Evolutionary conservation across 2,113 vertebrate species (phyloP).

Genomic region (Mugil cephalus): DNA sequence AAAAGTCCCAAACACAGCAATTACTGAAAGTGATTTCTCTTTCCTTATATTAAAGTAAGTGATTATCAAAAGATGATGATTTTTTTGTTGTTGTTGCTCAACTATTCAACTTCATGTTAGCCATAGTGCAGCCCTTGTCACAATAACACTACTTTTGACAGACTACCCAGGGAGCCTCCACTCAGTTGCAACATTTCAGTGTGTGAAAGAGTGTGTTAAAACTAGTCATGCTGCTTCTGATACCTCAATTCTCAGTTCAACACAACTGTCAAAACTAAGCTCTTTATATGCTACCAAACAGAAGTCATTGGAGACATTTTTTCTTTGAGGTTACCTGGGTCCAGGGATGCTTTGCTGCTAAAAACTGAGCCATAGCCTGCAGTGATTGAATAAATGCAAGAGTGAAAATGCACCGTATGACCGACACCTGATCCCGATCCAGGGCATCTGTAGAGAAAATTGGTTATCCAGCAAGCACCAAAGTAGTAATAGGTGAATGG

Average conservation of each 20-base stretch:
- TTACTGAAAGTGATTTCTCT: too few relatives aligned
- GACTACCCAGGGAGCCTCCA: background rate
- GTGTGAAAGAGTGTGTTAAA: background rate
- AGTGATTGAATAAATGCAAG: background rate
- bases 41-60: too few relatives aligned
- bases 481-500: background rate
- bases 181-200: background rate
- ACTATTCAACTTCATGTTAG: background rate
- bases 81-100: background rate
- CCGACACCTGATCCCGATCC: constrained; percentile 26
- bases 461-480: background rate
- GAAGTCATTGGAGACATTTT: background rate
- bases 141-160: background rate
- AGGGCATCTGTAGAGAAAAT: constrained; percentile 15
- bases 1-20: too few relatives aligned
- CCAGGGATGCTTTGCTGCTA: background rate
- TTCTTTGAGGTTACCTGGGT: background rate
- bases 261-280: background rate
- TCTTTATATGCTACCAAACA: too few relatives aligned
- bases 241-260: background rate
- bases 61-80: background rate
- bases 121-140: background rate
- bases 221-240: background rate
- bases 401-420: background rate
- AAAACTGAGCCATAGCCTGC: background rate